phyloP scores from a whole-genome alignment of 2,797 vertebrate species.

The Danionella dracula region DNA sequence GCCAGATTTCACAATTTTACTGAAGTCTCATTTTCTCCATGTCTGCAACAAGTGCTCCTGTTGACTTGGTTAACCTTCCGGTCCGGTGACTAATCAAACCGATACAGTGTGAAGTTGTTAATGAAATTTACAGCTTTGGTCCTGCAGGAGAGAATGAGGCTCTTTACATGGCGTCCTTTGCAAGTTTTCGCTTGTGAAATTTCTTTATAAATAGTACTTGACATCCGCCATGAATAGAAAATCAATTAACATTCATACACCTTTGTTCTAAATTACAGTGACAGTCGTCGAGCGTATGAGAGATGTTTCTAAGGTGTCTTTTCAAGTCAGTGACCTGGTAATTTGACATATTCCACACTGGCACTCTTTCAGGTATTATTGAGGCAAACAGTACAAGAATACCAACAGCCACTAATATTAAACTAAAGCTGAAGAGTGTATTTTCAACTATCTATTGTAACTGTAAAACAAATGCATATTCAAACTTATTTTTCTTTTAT shows the following conservation, averaged over 20 bases:
- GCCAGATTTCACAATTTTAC: too few species aligned
- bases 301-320: constrained; percentile 27
- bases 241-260: constrained; percentile 45
- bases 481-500: too few species aligned
- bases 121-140: constrained; percentile 22
- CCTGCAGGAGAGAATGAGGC: not conserved
- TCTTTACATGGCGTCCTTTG: constrained; percentile 4
- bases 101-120: constrained; percentile 1
- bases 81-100: constrained; percentile 3
- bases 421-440: not conserved
- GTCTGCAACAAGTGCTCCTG: not conserved
- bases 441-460: not conserved
- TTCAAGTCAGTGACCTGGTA: constrained; percentile 26
- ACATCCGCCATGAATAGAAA: constrained; percentile 44
- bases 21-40: not conserved
- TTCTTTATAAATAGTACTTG: constrained; percentile 42
- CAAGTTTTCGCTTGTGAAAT: constrained; percentile 29
- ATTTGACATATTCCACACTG: constrained; percentile 18
- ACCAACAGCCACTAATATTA: not conserved
- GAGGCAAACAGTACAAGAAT: not conserved
- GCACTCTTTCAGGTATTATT: not conserved
- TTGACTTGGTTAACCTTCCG: constrained; percentile 14
- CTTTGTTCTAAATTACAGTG: constrained; percentile 38
- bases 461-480: too few species aligned
- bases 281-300: constrained; percentile 21